phyloP scores from a whole-genome alignment of 2,888 invertebrate species.

The Osedax frankpressi region DNA sequence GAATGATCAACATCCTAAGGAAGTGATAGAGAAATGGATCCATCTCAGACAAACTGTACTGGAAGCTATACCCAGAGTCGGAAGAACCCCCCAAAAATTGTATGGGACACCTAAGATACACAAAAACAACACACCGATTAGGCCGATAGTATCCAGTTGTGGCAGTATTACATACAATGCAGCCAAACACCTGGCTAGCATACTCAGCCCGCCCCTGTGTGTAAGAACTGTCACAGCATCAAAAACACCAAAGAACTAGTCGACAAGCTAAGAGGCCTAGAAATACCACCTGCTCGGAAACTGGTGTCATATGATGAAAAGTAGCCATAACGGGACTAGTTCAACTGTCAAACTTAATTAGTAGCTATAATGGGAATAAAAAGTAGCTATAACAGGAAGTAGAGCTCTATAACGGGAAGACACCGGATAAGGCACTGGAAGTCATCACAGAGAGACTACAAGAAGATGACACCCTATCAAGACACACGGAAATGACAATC shows the following conservation, averaged over 20 bases:
- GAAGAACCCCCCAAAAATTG: slow-evolving; percentile 1
- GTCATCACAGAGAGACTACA: not conserved
- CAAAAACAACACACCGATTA: not conserved
- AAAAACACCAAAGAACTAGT: slow-evolving; percentile 19
- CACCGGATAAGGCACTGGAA: not conserved
- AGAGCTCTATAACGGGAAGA: slow-evolving; percentile 16
- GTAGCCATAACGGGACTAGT: too few relatives aligned
- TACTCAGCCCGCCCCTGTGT: slow-evolving; percentile 1
- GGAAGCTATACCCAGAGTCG: slow-evolving; percentile 2
- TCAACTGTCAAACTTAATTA: too few relatives aligned
- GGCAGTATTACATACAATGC: not conserved
- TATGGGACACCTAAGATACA: slow-evolving; percentile 4
- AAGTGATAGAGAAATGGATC: not conserved
- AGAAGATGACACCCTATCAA: not conserved
- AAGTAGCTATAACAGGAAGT: too few relatives aligned
- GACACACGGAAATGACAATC: not conserved
- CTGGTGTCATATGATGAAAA: slow-evolving; percentile 20
- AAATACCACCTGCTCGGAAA: slow-evolving; percentile 18
- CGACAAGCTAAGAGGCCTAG: slow-evolving; percentile 11
- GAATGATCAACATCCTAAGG: not conserved
- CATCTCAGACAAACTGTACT: not conserved
- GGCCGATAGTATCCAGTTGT: not conserved
- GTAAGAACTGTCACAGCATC: slow-evolving; percentile 14
- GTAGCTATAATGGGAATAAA: too few relatives aligned
- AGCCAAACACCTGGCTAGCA: slow-evolving; percentile 8